Conservation (phyloP, 2,888 invertebrate species). For the Polyommatus iphigenia region DNA sequence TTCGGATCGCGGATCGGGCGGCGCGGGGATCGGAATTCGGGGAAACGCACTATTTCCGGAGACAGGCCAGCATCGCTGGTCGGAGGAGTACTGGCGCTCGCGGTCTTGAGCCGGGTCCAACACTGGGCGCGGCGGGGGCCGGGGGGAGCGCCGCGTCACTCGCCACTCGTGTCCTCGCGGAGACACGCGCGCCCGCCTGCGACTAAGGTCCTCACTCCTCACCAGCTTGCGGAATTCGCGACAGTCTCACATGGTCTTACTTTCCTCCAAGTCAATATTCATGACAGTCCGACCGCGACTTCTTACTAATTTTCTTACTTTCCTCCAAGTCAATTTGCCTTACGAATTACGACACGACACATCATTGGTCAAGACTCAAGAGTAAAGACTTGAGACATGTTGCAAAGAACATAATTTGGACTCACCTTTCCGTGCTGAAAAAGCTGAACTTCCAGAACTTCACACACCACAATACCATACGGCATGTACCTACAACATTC, state of each 20-base stretch:
- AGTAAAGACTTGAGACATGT: too few relatives aligned
- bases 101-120: conserved; percentile 58
- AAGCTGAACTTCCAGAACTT: too few relatives aligned
- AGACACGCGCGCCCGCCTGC: conserved; percentile 24
- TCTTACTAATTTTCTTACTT: not conserved
- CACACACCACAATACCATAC: too few relatives aligned
- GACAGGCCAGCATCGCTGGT: conserved; percentile 82
- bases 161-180: conserved; percentile 36
- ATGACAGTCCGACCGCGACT: not conserved
- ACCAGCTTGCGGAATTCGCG: not conserved
- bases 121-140: conserved; percentile 41
- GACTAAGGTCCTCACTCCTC: conserved; percentile 18
- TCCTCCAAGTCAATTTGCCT: not conserved
- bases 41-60: conserved; percentile 79
- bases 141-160: conserved; percentile 37
- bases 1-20: conserved; percentile 63
- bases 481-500: too few relatives aligned
- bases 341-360: too few relatives aligned
- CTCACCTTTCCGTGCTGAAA: not conserved
- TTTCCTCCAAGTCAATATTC: not conserved
- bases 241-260: not conserved
- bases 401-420: not conserved
- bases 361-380: not conserved
- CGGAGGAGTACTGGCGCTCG: conserved; percentile 78
- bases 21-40: conserved; percentile 48